These are phyloP conservation scores for Osmerus mordax DNA, from an alignment of 2,113 vertebrate species.

Conservation along the genomic window DNA sequence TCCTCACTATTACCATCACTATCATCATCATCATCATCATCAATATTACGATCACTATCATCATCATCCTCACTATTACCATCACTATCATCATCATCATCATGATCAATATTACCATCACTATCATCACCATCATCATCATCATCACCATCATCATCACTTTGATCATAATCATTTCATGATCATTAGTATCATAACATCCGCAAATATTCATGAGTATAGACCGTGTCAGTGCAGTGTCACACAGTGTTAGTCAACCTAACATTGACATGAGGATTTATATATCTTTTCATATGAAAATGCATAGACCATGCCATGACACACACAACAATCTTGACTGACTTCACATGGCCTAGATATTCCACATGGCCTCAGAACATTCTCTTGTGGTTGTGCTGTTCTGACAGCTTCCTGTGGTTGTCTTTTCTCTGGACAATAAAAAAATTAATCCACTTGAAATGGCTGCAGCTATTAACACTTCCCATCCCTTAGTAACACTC, in stretches of 20 bases:
- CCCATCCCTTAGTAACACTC: conserved; percentile 17
- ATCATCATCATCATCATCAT: no score
- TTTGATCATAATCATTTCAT: no score
- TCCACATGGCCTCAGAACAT: background rate
- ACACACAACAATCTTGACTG: background rate
- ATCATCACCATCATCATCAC: no score
- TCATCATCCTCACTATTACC: no score
- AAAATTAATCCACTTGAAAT: conserved; percentile 34
- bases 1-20: no score
- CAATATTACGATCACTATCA: no score
- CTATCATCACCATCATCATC: no score
- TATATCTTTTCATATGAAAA: background rate
- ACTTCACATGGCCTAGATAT: background rate
- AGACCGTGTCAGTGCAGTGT: no score
- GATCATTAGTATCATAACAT: no score
- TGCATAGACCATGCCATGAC: background rate
- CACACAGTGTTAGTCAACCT: background rate
- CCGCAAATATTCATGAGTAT: no score
- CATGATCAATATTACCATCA: no score
- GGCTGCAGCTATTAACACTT: conserved; percentile 29
- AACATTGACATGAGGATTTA: background rate
- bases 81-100: no score
- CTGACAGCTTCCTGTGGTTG: conserved; percentile 11
- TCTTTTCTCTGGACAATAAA: conserved; percentile 15
- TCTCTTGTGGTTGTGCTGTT: background rate